Conservation (phyloP, 53 echinoderm and acorn worm species). For the Luidia sarsii region DNA sequence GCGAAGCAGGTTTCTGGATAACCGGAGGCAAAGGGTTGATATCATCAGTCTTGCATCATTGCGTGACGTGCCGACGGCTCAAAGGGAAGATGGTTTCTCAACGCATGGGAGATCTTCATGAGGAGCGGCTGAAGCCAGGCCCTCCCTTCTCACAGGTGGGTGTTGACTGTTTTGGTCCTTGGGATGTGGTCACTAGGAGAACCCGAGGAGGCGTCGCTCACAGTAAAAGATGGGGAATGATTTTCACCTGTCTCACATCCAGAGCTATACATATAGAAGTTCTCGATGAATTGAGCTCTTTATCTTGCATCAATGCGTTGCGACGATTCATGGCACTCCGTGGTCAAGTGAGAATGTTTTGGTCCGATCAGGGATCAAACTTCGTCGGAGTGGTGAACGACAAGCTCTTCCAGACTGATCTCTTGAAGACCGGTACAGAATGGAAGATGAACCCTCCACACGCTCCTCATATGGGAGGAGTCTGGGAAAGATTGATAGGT, state of each 20-base stretch:
- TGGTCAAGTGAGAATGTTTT: constrained; percentile 47
- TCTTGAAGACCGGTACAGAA: constrained; percentile 15
- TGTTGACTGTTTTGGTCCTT: constrained; percentile 70
- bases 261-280: constrained; percentile 73
- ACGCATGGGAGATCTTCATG: constrained; percentile 68
- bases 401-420: background rate
- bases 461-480: constrained; percentile 64
- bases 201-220: constrained; percentile 53
- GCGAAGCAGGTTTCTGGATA: constrained; percentile 31
- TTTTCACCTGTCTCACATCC: constrained; percentile 68
- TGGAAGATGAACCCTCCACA: constrained; percentile 34
- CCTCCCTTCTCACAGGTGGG: constrained; percentile 61
- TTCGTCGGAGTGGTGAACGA: constrained; percentile 55
- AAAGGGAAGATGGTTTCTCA: background rate
- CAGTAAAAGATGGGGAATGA: constrained; percentile 58
- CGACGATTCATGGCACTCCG: constrained; percentile 61
- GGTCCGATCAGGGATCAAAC: constrained; percentile 53
- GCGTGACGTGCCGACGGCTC: constrained; percentile 1
- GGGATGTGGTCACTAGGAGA: background rate
- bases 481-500: constrained; percentile 41
- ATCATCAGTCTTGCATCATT: constrained; percentile 22
- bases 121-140: constrained; percentile 27
- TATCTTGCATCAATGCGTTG: constrained; percentile 62
- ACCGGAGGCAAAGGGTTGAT: constrained; percentile 14
- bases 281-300: constrained; percentile 35